Evolutionary conservation across 2,113 vertebrate genomes (phyloP).

Genomic region (Gymnocephalus cernua): DNA sequence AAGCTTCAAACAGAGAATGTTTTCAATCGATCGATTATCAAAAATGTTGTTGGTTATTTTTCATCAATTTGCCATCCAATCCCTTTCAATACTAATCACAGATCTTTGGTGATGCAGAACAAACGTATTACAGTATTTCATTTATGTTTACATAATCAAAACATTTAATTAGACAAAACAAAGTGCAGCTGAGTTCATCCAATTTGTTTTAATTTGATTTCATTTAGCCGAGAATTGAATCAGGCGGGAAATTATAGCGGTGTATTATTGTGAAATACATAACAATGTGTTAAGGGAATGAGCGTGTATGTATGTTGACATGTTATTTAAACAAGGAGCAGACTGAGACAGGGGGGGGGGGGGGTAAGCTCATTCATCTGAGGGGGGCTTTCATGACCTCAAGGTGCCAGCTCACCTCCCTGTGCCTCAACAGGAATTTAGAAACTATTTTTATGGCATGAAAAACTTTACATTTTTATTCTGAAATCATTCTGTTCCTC

Average conservation of each 20-base stretch:
- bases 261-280: slow-evolving; percentile 57
- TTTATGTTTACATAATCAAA: slow-evolving; percentile 75
- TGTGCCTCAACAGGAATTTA: slow-evolving; percentile 11
- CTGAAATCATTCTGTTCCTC: slow-evolving; percentile 16
- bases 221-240: slow-evolving; percentile 72
- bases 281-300: slow-evolving; percentile 42
- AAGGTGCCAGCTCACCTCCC: slow-evolving; percentile 58
- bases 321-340: slow-evolving; percentile 68
- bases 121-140: slow-evolving; percentile 56
- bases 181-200: slow-evolving; percentile 72
- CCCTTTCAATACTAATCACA: slow-evolving; percentile 30
- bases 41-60: not conserved
- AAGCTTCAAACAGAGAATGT: not conserved
- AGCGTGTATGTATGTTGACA: slow-evolving; percentile 58
- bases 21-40: not conserved
- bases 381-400: slow-evolving; percentile 60
- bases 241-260: slow-evolving; percentile 67
- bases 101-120: slow-evolving; percentile 75
- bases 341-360: not conserved
- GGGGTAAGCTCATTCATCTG: slow-evolving; percentile 39
- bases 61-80: slow-evolving; percentile 7
- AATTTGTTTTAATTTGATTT: slow-evolving; percentile 81
- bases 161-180: slow-evolving; percentile 72
- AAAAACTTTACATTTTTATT: slow-evolving; percentile 16
- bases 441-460: not conserved